Percentiles rank a stretch among this genome's conserved stretches.
These are phyloP conservation scores for Melanerpes formicivorus DNA, from an alignment of 2,113 vertebrate species.

Conservation along the genomic window DNA sequence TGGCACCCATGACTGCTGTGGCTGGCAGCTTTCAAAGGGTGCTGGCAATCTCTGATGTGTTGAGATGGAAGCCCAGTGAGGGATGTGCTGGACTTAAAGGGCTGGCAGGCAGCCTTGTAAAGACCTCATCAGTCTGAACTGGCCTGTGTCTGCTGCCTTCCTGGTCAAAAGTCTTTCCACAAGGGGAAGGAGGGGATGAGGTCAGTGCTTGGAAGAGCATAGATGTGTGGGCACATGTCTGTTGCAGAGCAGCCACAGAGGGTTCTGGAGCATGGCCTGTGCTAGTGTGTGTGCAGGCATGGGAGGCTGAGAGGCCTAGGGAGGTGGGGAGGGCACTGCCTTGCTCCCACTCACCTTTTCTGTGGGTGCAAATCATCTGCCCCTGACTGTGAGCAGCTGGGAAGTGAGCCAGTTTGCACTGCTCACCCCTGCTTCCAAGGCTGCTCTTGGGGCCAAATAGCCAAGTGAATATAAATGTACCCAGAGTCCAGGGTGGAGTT, in stretches of 20 bases:
- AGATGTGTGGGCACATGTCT: background rate
- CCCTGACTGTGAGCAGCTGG: background rate
- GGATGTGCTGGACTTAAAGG: background rate
- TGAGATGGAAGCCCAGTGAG: background rate
- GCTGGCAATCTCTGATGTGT: accelerated
- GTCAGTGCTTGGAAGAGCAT: background rate
- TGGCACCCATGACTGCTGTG: background rate
- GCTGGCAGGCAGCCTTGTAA: background rate
- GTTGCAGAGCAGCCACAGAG: background rate
- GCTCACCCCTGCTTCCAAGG: background rate
- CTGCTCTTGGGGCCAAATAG: background rate
- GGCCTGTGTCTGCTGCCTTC: background rate
- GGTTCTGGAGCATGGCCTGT: background rate
- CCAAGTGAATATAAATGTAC: background rate
- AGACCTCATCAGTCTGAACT: background rate
- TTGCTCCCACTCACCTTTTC: background rate
- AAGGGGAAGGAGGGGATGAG: background rate
- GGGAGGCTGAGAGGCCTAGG: background rate
- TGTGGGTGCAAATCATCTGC: background rate
- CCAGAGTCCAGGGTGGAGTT: background rate
- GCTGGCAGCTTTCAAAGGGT: background rate
- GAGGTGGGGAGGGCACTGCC: background rate
- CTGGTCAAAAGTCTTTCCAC: background rate
- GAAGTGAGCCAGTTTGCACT: background rate
- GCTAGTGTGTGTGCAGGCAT: background rate